Base-by-base conservation (phyloP, 30 jellyfish, hydroid and myxozoan genomes). In the Aurelia sp. region DNA sequence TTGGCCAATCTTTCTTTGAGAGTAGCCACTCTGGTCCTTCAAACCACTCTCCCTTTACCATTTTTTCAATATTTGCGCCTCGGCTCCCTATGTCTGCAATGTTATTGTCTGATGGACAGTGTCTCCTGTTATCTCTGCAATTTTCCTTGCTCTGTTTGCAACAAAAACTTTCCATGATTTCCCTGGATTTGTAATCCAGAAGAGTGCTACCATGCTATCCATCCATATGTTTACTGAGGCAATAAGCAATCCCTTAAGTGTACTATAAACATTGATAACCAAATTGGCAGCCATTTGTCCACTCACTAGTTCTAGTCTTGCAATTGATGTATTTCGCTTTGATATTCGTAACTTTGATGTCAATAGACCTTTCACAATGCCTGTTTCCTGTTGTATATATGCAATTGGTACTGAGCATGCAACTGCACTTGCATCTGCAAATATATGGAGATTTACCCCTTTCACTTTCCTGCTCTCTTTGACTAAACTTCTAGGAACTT, bases 211-310 rank as follows among this genome's bases (percentile, higher is more conserved):
- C 52, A 18, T 37, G 85, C 85, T 74, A 31, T 74, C 85, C n/a
- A 17, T 74, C 85, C 85, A 74, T 18, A 41, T 18, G 47, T 41
- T 50, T 15, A 18, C 47, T 33, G 40, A 16, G 23, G 60, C 8
- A 58, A 58, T 76, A 11, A 79, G 87, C 76, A 19, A 76, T 33
- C 61, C 71, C 62, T 76, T 59, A 11, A 76, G 61, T 3, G 87
- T 79, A 22, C 41, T 76, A 33, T 76, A 18, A 22, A 59, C 78
- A 41, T 76, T 76, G 3, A 62, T 13, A 9, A 79, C 87, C 71
- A 76, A 3, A 76, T 76, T 76, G 20, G 87, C 87, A 19, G 71
- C 87, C 87, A 59, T 76, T 58, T 76, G 87, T 13, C 87, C 57
- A 16, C 71, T 59, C 8, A 76, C 87, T 41, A 76, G 40, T 41